Evolutionary conservation across 2,888 invertebrate species (phyloP).

Genomic region (Troglohyphantes excavatus): DNA sequence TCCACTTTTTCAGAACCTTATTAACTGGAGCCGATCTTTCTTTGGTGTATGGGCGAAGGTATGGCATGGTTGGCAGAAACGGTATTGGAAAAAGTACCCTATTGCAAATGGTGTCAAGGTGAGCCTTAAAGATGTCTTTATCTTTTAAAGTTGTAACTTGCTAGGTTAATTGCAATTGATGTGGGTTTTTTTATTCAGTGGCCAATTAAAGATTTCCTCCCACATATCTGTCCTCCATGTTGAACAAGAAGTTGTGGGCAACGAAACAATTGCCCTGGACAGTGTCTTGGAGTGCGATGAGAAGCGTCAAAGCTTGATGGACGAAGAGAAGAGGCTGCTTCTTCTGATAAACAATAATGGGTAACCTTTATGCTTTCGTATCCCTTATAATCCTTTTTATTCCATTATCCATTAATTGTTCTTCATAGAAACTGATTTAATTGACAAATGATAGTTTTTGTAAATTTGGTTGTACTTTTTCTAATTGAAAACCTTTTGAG

Average conservation of each 20-base stretch:
- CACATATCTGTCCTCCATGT: conserved; percentile 97
- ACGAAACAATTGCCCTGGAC: conserved; percentile 95
- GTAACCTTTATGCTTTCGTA: too few relatives aligned
- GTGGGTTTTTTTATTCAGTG: conserved; percentile 32
- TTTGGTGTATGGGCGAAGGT: conserved; percentile 94
- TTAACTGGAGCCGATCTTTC: conserved; percentile 94
- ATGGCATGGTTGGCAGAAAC: conserved; percentile 97
- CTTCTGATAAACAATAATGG: conserved; percentile 83
- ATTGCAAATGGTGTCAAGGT: conserved; percentile 94
- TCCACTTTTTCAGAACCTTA: conserved; percentile 87
- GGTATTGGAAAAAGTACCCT: conserved; percentile 99
- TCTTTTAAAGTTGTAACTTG: too few relatives aligned
- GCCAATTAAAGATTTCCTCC: conserved; percentile 88
- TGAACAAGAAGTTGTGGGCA: conserved; percentile 99
- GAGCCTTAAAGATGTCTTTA: too few relatives aligned
- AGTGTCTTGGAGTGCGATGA: conserved; percentile 97
- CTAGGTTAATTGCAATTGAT: too few relatives aligned
- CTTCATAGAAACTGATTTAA: too few relatives aligned
- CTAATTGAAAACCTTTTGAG: too few relatives aligned
- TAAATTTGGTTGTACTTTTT: too few relatives aligned
- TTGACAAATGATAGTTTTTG: too few relatives aligned
- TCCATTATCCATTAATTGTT: too few relatives aligned
- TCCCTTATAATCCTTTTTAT: too few relatives aligned
- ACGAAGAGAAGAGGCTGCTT: conserved; percentile 92
- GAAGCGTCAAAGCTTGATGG: conserved; percentile 89